Evolutionary conservation across 2,888 invertebrate species (phyloP).

Genomic region (Disparrhopalites patrizii): DNA sequence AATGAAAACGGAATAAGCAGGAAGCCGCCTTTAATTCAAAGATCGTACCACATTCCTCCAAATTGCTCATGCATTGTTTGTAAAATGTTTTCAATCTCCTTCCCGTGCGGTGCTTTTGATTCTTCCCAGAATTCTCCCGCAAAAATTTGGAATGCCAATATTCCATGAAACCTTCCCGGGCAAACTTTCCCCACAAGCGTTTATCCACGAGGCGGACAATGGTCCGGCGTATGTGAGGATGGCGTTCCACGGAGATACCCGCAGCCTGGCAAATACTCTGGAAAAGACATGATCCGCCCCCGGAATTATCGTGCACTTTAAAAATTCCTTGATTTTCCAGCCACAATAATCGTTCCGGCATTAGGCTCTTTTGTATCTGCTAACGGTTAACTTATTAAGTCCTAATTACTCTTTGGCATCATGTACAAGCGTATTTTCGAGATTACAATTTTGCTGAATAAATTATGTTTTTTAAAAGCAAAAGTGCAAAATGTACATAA

Average conservation of each 20-base stretch:
- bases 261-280: background rate
- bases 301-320: background rate
- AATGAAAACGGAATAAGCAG: constrained; percentile 1
- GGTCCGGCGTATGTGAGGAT: background rate
- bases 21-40: background rate
- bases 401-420: too few relatives aligned
- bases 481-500: too few relatives aligned
- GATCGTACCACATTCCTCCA: background rate
- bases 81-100: background rate
- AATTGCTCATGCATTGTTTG: background rate
- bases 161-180: background rate
- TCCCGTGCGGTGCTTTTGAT: background rate
- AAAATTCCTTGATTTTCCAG: constrained; percentile 4
- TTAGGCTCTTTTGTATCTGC: too few relatives aligned
- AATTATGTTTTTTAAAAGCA: too few relatives aligned
- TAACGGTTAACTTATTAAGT: too few relatives aligned
- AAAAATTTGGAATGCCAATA: background rate
- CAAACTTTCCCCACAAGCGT: background rate
- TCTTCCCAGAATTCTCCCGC: background rate
- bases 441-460: too few relatives aligned
- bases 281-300: background rate
- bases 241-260: background rate
- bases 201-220: background rate
- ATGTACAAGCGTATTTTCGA: too few relatives aligned
- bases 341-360: background rate